Evolutionary conservation across 2,888 invertebrate genomes (phyloP).

Genomic region (Tenthredo scrophulariae): DNA sequence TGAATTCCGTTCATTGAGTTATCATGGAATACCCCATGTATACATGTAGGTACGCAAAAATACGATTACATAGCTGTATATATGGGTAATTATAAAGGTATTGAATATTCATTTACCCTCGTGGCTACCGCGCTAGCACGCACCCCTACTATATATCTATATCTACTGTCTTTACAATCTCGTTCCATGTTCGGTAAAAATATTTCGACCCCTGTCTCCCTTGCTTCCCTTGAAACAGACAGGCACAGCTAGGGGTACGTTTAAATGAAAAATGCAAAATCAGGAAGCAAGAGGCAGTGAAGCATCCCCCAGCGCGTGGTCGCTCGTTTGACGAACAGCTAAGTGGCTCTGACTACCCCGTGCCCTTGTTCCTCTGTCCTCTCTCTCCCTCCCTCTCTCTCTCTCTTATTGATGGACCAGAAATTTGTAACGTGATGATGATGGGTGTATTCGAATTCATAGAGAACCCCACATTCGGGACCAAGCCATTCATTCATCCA

Average conservation of each 20-base stretch:
- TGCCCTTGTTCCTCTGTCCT: slow-evolving; percentile 33
- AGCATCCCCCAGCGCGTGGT: slow-evolving; percentile 1
- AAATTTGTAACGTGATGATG: not conserved
- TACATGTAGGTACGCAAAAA: not conserved
- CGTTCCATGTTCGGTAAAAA: slow-evolving; percentile 35
- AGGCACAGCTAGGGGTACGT: not conserved
- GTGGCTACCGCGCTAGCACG: not conserved
- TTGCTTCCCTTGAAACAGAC: slow-evolving; percentile 2
- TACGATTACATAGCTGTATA: not conserved
- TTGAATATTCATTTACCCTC: slow-evolving; percentile 44
- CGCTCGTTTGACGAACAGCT: slow-evolving; percentile 68
- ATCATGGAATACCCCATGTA: not conserved
- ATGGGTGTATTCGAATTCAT: not conserved
- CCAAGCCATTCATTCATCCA: slow-evolving; percentile 11
- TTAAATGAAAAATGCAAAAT: slow-evolving; percentile 63
- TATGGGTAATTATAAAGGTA: slow-evolving; percentile 32
- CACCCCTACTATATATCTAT: not conserved
- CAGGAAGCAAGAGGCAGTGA: slow-evolving; percentile 53
- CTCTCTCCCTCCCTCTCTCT: not conserved
- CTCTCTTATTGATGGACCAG: slow-evolving; percentile 14
- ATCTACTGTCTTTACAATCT: slow-evolving; percentile 30
- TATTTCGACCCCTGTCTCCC: slow-evolving; percentile 18
- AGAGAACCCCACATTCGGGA: not conserved
- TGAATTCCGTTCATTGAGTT: no score
- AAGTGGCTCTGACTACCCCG: slow-evolving; percentile 65